phyloP scores from a whole-genome alignment of 2,113 vertebrate species.

The Cranoglanis bouderius region DNA sequence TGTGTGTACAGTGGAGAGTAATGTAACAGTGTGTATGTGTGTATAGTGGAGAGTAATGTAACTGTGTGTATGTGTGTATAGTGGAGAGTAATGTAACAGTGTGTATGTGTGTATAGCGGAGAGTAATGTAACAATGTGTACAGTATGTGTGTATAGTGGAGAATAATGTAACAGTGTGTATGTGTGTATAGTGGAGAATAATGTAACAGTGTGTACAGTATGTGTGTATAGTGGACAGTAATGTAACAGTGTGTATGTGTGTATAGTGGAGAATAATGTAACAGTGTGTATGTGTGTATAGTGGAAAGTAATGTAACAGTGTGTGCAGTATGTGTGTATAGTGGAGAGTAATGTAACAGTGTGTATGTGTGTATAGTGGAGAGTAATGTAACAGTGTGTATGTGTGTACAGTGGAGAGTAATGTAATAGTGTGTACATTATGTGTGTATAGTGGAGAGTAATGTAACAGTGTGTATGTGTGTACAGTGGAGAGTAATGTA shows the following conservation, averaged over 20 bases:
- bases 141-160: neutral
- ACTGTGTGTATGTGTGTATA: neutral
- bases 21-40: neutral
- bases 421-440: neutral
- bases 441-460: neutral
- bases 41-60: neutral
- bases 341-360: neutral
- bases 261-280: no score
- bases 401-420: neutral
- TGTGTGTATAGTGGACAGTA: neutral
- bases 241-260: neutral
- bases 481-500: neutral
- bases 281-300: neutral
- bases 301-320: neutral
- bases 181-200: neutral
- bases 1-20: neutral
- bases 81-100: neutral
- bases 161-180: neutral
- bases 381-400: constrained; percentile 57
- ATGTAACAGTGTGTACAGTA: neutral
- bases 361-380: neutral
- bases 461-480: neutral
- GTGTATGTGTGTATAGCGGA: neutral
- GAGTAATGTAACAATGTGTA: neutral
- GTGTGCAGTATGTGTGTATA: neutral